Conservation (phyloP, 2,113 vertebrate species). For the Taurulus bubalis region DNA sequence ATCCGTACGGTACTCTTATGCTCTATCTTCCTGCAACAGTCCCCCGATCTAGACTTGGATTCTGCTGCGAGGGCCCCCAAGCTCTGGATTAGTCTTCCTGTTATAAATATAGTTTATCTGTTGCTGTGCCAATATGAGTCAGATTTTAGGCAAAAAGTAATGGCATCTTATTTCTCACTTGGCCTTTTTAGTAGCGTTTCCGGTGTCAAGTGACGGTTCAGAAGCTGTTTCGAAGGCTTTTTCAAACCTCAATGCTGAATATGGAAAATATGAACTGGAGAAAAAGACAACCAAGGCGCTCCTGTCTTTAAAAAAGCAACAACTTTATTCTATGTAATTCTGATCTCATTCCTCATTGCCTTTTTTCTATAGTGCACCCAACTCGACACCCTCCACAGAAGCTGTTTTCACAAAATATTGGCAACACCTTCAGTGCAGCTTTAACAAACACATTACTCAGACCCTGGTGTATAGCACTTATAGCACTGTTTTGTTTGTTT, state of each 20-base stretch:
- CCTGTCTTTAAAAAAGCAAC: not conserved
- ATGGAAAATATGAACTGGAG: not conserved
- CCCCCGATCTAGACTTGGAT: not conserved
- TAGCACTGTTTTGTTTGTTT: not conserved
- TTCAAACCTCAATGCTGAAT: not conserved
- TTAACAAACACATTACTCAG: not conserved
- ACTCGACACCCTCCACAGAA: not conserved
- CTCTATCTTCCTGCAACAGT: too few species aligned
- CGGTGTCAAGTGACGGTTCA: too few species aligned
- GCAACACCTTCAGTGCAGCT: conserved; percentile 4
- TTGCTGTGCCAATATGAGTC: too few species aligned
- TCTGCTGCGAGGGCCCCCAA: not conserved
- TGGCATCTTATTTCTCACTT: not conserved
- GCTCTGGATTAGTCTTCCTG: not conserved
- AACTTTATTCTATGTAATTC: not conserved
- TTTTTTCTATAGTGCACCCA: not conserved
- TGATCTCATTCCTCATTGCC: not conserved
- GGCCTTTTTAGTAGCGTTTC: too few species aligned
- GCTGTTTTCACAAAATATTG: conserved; percentile 16
- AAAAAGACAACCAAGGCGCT: not conserved
- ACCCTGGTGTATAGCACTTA: not conserved
- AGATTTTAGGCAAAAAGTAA: not conserved
- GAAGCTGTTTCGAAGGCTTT: not conserved
- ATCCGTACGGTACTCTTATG: too few species aligned
- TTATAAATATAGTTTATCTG: not conserved